Percentiles rank a stretch among this genome's conserved stretches.
Evolutionary conservation across 2,888 invertebrate species (phyloP).

Genomic region (Neocrepidodera transversa): DNA sequence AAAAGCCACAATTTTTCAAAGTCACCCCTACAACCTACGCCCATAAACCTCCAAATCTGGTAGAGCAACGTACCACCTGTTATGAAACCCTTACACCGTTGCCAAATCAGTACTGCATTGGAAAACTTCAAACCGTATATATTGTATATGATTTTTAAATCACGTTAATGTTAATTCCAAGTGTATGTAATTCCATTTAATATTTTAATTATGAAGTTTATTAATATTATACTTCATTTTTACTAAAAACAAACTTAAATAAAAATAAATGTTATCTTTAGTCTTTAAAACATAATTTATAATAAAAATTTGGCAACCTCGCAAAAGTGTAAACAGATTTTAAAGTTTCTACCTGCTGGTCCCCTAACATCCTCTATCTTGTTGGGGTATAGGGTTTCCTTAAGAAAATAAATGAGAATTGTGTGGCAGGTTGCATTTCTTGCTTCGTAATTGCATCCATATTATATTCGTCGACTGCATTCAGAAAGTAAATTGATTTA

Average conservation of each 20-base stretch:
- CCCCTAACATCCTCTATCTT: slow-evolving; percentile 30
- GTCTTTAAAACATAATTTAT: too few species aligned
- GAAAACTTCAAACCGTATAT: too few species aligned
- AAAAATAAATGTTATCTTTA: too few species aligned
- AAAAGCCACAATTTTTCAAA: slow-evolving; percentile 25
- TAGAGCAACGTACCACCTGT: slow-evolving; percentile 26
- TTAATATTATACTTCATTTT: too few species aligned
- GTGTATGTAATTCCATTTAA: too few species aligned
- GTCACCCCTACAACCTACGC: slow-evolving; percentile 19
- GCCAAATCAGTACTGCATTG: too few species aligned
- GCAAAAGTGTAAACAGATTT: slow-evolving; percentile 16
- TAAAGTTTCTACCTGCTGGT: slow-evolving; percentile 29
- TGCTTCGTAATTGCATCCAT: slow-evolving; percentile 19
- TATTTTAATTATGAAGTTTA: too few species aligned
- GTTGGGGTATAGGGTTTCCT: slow-evolving; percentile 30
- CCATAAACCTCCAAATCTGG: slow-evolving; percentile 28
- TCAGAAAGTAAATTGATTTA: too few species aligned
- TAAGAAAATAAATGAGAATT: slow-evolving; percentile 31
- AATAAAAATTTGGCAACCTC: slow-evolving; percentile 16
- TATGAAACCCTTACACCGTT: slow-evolving; percentile 9
- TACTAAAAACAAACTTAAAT: too few species aligned
- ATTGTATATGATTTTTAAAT: too few species aligned
- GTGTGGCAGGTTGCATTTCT: slow-evolving; percentile 30
- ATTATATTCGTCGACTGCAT: too few species aligned
- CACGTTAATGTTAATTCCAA: too few species aligned